Evolutionary conservation across 2,113 vertebrate genomes (phyloP).

Genomic region (Pipa parva): DNA sequence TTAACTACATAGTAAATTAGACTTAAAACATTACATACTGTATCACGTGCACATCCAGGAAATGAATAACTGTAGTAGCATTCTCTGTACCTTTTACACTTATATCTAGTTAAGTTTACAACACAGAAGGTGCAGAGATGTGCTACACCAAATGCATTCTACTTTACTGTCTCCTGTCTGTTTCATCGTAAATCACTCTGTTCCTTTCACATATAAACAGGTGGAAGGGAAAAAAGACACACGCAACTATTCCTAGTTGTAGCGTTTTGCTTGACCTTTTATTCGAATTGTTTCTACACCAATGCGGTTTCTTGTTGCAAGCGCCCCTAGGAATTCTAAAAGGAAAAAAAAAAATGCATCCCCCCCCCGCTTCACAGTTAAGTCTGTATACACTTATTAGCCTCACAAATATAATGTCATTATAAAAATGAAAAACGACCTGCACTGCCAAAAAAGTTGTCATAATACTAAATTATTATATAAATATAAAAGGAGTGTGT

Average conservation of each 20-base stretch:
- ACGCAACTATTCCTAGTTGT: slow-evolving; percentile 53
- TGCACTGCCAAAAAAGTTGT: slow-evolving; percentile 77
- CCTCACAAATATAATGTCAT: slow-evolving; percentile 80
- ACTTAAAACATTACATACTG: too few species aligned
- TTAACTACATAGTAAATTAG: too few species aligned
- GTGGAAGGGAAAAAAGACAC: slow-evolving; percentile 45
- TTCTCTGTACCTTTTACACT: too few species aligned
- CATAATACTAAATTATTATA: slow-evolving; percentile 85
- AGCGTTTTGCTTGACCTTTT: slow-evolving; percentile 75
- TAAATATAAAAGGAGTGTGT: slow-evolving; percentile 83
- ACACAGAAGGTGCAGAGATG: not conserved
- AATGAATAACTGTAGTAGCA: too few species aligned
- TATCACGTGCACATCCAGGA: too few species aligned
- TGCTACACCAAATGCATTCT: not conserved
- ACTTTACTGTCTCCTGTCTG: not conserved
- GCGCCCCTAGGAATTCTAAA: slow-evolving; percentile 79
- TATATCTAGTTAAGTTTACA: not conserved
- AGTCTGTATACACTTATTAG: slow-evolving; percentile 80
- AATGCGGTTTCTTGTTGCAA: slow-evolving; percentile 66
- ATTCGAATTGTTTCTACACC: slow-evolving; percentile 71
- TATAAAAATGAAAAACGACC: slow-evolving; percentile 83
- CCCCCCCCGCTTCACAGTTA: slow-evolving; percentile 60
- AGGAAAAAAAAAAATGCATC: slow-evolving; percentile 65
- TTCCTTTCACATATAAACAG: slow-evolving; percentile 51
- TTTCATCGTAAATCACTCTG: slow-evolving; percentile 45